phyloP scores from a whole-genome alignment of 2,797 vertebrate species.

The Tachyglossus aculeatus region DNA sequence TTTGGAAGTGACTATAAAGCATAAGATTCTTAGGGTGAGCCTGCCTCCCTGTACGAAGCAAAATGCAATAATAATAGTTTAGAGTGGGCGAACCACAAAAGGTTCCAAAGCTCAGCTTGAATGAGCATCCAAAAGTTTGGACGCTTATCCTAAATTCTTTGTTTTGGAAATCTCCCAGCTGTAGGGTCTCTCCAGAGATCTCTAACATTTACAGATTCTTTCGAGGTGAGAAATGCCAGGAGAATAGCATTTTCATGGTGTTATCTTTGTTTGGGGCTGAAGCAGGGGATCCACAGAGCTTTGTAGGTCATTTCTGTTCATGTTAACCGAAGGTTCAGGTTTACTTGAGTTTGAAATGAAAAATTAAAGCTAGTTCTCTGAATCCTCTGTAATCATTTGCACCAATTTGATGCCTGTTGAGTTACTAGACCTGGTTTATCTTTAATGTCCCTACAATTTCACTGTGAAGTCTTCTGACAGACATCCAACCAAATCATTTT shows the following conservation, averaged over 20 bases:
- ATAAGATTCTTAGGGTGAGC: neutral
- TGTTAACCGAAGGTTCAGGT: neutral
- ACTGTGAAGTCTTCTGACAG: slow-evolving; percentile 18
- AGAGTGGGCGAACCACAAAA: neutral
- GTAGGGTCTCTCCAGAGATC: neutral
- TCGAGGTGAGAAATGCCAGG: slow-evolving; percentile 6
- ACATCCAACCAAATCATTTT: slow-evolving; percentile 50
- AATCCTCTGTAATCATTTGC: neutral
- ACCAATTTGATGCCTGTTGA: slow-evolving; percentile 7
- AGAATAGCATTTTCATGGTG: neutral
- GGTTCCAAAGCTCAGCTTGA: slow-evolving; percentile 2
- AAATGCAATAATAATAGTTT: slow-evolving; percentile 14
- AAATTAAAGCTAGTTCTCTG: slow-evolving; percentile 1
- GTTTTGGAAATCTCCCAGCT: slow-evolving; percentile 28
- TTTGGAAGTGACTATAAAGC: slow-evolving; percentile 9
- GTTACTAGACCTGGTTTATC: neutral
- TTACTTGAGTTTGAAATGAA: neutral
- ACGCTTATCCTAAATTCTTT: slow-evolving; percentile 25
- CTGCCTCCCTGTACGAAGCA: neutral
- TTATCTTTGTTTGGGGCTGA: neutral
- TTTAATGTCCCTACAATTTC: neutral
- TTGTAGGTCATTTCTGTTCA: neutral
- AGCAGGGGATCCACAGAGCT: neutral
- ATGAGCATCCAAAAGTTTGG: neutral
- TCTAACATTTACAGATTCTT: neutral